phyloP scores from a whole-genome alignment of 92 coral and sea anemone genomes.

The Phenganax stokvisi region DNA sequence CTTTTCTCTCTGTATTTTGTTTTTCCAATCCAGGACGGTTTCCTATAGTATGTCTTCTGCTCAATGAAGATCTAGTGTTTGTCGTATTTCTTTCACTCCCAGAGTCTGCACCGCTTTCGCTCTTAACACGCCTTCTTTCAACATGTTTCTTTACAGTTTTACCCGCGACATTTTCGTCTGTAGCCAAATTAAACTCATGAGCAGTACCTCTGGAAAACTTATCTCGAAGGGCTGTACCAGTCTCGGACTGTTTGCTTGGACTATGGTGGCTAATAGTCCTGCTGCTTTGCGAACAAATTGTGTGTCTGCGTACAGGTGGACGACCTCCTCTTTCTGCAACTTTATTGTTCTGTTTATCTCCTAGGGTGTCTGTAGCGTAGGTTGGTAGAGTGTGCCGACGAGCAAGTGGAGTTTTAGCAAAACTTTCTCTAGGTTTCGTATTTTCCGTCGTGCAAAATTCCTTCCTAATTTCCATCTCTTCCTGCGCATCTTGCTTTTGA shows the following conservation, averaged over 20 bases:
- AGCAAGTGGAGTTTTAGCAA: not conserved
- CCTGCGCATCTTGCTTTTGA: not conserved
- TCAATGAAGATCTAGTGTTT: not conserved
- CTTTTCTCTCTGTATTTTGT: constrained; percentile 8
- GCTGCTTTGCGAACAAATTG: constrained; percentile 1
- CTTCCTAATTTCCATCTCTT: not conserved
- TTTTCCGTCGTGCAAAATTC: not conserved
- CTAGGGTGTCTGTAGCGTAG: not conserved
- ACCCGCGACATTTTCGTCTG: not conserved
- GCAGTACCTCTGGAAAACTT: constrained; percentile 22
- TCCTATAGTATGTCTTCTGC: constrained; percentile 25
- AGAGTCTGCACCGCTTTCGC: constrained; percentile 7
- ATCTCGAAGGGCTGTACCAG: constrained; percentile 7
- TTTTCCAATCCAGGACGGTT: not conserved
- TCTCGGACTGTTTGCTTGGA: not conserved
- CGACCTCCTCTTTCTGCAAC: not conserved
- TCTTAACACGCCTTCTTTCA: not conserved
- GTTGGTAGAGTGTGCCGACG: constrained; percentile 1
- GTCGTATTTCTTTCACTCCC: not conserved
- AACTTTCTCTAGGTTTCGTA: not conserved
- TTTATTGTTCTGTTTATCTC: not conserved
- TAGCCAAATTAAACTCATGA: not conserved
- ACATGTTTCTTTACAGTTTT: not conserved
- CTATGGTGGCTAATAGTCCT: not conserved
- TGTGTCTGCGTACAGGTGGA: constrained; percentile 15